Conservation (phyloP, 2,113 vertebrate genomes). For the Clarias magur region DNA sequence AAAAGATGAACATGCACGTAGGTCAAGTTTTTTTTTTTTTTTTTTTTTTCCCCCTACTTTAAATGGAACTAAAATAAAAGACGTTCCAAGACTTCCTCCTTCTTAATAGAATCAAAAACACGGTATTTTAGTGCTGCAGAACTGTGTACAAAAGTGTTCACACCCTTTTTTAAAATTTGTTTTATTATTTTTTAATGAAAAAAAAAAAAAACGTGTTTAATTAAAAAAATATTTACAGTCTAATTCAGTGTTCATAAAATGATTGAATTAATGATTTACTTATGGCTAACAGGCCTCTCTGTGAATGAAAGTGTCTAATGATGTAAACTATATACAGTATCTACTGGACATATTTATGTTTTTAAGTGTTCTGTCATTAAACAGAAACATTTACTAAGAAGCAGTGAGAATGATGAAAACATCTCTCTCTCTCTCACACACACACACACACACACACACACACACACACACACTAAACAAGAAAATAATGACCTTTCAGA, state of each 20-base stretch:
- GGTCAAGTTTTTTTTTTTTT: background rate
- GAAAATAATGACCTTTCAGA: slow-evolving; percentile 2
- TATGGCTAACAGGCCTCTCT: background rate
- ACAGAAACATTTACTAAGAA: background rate
- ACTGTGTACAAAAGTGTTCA: background rate
- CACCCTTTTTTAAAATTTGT: background rate
- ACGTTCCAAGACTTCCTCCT: background rate
- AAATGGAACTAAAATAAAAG: background rate
- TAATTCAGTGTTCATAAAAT: background rate
- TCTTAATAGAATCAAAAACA: background rate
- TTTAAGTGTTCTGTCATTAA: background rate
- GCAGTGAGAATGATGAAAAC: background rate
- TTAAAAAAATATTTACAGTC: background rate
- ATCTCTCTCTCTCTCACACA: background rate
- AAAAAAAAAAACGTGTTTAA: background rate
- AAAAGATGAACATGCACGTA: background rate
- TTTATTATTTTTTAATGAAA: background rate
- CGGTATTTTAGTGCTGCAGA: background rate
- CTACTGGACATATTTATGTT: background rate
- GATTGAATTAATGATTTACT: background rate
- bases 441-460: background rate
- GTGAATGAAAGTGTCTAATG: background rate
- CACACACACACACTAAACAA: background rate
- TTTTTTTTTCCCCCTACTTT: background rate
- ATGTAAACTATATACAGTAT: background rate